A percentile compares a stretch with the other conserved stretches of the same genome.
phyloP scores from a whole-genome alignment of 2,888 invertebrate genomes.

The Diarsia rubi region DNA sequence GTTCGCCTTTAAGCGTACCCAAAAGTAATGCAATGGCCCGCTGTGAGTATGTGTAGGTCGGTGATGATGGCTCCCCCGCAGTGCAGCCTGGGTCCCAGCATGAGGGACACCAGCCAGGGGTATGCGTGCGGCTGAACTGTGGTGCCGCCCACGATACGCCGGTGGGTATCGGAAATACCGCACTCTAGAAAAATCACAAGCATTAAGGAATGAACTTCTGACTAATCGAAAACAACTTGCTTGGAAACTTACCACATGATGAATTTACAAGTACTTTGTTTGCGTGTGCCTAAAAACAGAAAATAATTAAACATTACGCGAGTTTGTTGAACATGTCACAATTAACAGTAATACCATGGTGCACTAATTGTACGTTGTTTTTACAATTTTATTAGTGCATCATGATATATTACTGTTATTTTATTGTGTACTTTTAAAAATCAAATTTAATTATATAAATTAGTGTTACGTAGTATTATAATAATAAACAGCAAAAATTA shows the following conservation, averaged over 20 bases:
- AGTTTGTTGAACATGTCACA: conserved; percentile 4
- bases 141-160: conserved; percentile 90
- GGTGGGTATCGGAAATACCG: conserved; percentile 82
- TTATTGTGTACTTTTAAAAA: no score
- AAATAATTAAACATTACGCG: conserved; percentile 1
- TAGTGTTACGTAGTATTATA: neutral
- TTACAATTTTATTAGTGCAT: no score
- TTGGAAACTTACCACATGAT: conserved; percentile 78
- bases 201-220: neutral
- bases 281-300: conserved; percentile 71
- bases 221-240: neutral
- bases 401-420: no score
- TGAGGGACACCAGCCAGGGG: conserved; percentile 90
- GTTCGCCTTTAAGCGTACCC: conserved; percentile 83
- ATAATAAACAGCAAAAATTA: neutral
- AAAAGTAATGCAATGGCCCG: conserved; percentile 91
- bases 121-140: conserved; percentile 87
- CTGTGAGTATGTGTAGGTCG: conserved; percentile 89
- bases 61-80: conserved; percentile 92
- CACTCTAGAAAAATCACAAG: conserved; percentile 76
- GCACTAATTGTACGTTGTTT: no score
- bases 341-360: no score
- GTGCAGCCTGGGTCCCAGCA: conserved; percentile 85
- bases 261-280: conserved; percentile 65
- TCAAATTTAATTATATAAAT: neutral